Conservation (phyloP, 2,888 invertebrate genomes). For the Drosophila diplacantha region DNA sequence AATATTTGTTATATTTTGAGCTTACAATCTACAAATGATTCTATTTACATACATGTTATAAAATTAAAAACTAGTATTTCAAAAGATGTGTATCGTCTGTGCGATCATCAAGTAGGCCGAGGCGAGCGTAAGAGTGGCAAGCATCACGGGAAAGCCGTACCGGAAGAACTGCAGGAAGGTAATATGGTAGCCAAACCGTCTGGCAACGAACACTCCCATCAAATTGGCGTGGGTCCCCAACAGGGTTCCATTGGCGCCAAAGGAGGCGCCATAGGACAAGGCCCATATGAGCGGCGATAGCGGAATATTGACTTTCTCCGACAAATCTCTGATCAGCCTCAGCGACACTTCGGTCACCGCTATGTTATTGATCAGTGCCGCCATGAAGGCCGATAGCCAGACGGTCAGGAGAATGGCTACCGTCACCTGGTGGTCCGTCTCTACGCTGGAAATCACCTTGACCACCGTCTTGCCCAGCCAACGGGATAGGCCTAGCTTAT, state of each 20-base stretch:
- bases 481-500: constrained; percentile 86
- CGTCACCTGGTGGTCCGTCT: constrained; percentile 81
- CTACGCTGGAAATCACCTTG: constrained; percentile 81
- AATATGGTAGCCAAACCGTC: constrained; percentile 92
- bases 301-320: constrained; percentile 85
- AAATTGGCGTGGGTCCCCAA: constrained; percentile 95
- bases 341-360: constrained; percentile 95
- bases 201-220: constrained; percentile 93
- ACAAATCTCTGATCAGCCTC: constrained; percentile 84
- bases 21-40: not conserved
- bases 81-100: constrained; percentile 83
- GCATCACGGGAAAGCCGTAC: constrained; percentile 89
- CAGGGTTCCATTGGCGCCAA: constrained; percentile 93
- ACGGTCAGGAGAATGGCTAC: constrained; percentile 87
- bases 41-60: not conserved
- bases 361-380: constrained; percentile 94
- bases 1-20: not conserved
- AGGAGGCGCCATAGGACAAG: constrained; percentile 90
- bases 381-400: constrained; percentile 89
- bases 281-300: constrained; percentile 91
- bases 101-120: constrained; percentile 84
- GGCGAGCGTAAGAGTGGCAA: constrained; percentile 83
- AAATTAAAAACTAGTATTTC: not conserved
- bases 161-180: constrained; percentile 89
- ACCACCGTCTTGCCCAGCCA: constrained; percentile 87